A percentile compares a stretch with the other conserved stretches of the same genome.
These are phyloP conservation scores for Macaria liturata DNA, from an alignment of 2,888 invertebrate genomes.

Conservation along the genomic window DNA sequence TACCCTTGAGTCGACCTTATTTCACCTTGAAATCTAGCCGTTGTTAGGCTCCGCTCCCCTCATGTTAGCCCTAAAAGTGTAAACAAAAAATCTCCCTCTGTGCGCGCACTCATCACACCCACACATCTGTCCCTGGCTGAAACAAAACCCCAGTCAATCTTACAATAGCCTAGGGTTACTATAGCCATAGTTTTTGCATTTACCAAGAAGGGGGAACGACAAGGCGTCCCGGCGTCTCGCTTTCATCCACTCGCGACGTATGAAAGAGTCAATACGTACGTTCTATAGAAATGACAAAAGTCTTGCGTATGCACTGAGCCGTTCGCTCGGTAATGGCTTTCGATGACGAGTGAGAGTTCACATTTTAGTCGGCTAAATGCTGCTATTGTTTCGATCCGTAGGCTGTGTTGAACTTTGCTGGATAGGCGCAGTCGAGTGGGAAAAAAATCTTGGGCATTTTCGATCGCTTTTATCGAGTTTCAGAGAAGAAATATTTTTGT, in stretches of 20 bases:
- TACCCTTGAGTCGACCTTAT: background rate
- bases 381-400: constrained; percentile 68
- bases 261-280: constrained; percentile 65
- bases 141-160: constrained; percentile 73
- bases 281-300: constrained; percentile 41
- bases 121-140: constrained; percentile 55
- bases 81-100: constrained; percentile 37
- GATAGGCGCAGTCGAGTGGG: constrained; percentile 34
- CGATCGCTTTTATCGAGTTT: no score
- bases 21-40: constrained; percentile 8
- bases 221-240: constrained; percentile 69
- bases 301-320: constrained; percentile 61
- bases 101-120: constrained; percentile 35
- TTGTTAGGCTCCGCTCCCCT: constrained; percentile 7
- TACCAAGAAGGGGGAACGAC: constrained; percentile 68
- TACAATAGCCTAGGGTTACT: constrained; percentile 68
- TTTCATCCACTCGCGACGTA: constrained; percentile 76
- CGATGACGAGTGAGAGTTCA: constrained; percentile 77
- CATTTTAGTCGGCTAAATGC: constrained; percentile 76
- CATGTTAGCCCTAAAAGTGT: constrained; percentile 32
- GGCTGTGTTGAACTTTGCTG: constrained; percentile 40
- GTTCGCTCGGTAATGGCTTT: constrained; percentile 75
- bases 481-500: no score
- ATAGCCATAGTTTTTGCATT: constrained; percentile 72
- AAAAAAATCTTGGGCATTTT: no score